Conservation (phyloP, 2,113 vertebrate genomes). For the Cyanistes caeruleus region DNA sequence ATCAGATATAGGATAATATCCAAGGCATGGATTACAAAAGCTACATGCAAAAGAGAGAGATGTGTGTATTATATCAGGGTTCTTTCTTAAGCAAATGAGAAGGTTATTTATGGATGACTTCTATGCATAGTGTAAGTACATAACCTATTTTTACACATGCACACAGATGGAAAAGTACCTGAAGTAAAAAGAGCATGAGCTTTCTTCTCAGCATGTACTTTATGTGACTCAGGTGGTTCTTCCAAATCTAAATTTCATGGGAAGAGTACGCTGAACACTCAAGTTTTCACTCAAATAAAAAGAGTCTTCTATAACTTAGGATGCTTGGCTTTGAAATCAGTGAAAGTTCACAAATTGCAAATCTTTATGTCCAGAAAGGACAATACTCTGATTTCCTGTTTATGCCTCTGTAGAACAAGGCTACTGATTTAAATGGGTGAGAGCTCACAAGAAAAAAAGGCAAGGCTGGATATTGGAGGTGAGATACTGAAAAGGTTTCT, state of each 20-base stretch:
- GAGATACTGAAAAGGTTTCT: neutral
- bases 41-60: neutral
- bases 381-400: neutral
- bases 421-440: neutral
- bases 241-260: neutral
- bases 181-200: neutral
- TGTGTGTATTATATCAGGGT: neutral
- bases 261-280: neutral
- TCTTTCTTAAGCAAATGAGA: neutral
- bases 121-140: slow-evolving; percentile 36
- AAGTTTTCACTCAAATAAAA: neutral
- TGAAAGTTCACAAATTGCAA: neutral
- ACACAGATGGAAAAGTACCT: neutral
- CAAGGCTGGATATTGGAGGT: neutral
- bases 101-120: slow-evolving; percentile 42
- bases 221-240: neutral
- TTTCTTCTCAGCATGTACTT: neutral
- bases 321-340: neutral
- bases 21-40: neutral
- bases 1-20: neutral
- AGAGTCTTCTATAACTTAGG: neutral
- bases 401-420: neutral
- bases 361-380: neutral
- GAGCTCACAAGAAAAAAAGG: neutral
- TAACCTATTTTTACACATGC: slow-evolving; percentile 43